phyloP scores from a whole-genome alignment of 2,888 invertebrate genomes.

The Eupithecia subfuscata region DNA sequence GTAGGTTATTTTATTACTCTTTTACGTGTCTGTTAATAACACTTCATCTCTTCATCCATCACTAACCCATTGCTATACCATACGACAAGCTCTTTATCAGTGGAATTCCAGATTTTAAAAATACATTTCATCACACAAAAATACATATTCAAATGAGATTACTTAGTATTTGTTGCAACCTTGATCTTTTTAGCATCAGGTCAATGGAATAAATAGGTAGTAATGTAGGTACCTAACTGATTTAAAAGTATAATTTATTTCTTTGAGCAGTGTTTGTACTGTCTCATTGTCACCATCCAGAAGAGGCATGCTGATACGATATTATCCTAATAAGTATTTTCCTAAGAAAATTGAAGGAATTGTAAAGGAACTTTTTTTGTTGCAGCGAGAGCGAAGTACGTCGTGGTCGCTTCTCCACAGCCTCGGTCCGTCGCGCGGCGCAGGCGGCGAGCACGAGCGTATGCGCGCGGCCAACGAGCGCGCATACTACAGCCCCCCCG shows the following conservation, averaged over 20 bases:
- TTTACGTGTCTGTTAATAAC: conserved; percentile 10
- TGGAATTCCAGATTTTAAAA: background rate
- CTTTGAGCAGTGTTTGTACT: background rate
- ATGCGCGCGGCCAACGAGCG: conserved; percentile 53
- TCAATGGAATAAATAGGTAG: conserved; percentile 1
- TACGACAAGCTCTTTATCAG: background rate
- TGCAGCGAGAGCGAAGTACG: conserved; percentile 79
- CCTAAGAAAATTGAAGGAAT: background rate
- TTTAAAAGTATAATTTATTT: background rate
- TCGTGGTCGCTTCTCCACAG: conserved; percentile 84
- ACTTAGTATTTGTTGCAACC: background rate
- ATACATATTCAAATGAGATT: background rate
- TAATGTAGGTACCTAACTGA: background rate
- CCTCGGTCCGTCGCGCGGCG: conserved; percentile 75
- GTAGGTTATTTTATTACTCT: conserved; percentile 55
- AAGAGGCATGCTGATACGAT: background rate
- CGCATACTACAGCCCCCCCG: conserved; percentile 50
- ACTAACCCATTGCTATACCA: background rate
- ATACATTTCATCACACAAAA: no score
- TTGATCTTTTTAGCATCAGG: background rate
- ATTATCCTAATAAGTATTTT: background rate
- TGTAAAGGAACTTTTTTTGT: conserved; percentile 37
- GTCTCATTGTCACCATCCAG: background rate
- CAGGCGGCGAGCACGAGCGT: conserved; percentile 56
- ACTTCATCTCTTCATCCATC: background rate